These are phyloP conservation scores for Anabas testudineus DNA, from an alignment of 2,797 vertebrate genomes.

Conservation along the genomic window DNA sequence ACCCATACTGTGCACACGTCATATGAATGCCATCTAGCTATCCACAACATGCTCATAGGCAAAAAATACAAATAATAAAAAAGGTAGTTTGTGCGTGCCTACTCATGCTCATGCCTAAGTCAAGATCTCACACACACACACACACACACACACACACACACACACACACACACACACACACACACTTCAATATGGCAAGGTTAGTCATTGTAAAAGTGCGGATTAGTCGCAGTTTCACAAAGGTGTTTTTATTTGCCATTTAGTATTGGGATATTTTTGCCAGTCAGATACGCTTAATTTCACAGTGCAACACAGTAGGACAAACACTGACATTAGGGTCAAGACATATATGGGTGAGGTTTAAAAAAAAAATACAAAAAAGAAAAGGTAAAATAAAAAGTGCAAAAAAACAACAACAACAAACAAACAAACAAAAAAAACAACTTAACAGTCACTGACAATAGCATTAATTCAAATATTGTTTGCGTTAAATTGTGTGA, in stretches of 20 bases:
- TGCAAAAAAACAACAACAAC: constrained; percentile 80
- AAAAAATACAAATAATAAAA: constrained; percentile 43
- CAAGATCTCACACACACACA: constrained; percentile 40
- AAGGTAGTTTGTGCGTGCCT: constrained; percentile 50
- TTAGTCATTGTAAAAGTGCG: constrained; percentile 83
- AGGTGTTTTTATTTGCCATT: constrained; percentile 85
- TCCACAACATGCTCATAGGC: constrained; percentile 66
- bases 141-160: constrained; percentile 28
- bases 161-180: constrained; percentile 31
- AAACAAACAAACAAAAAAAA: constrained; percentile 80
- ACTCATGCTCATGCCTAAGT: constrained; percentile 57
- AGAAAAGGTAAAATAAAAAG: constrained; percentile 71
- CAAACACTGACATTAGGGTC: constrained; percentile 81
- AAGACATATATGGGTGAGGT: constrained; percentile 75
- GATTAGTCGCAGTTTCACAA: constrained; percentile 86
- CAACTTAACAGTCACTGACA: constrained; percentile 79
- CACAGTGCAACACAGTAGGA: constrained; percentile 84
- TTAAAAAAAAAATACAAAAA: constrained; percentile 75
- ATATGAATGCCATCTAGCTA: constrained; percentile 44
- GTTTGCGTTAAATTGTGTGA: constrained; percentile 76
- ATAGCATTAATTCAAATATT: constrained; percentile 75
- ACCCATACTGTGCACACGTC: constrained; percentile 33
- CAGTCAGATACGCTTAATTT: constrained; percentile 83
- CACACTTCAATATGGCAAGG: constrained; percentile 57
- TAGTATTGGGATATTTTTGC: constrained; percentile 81